Evolutionary conservation across 2,888 invertebrate species (phyloP), one percentile per base, ranked within the genome.

Genomic region (Drosophila rellima): DNA sequence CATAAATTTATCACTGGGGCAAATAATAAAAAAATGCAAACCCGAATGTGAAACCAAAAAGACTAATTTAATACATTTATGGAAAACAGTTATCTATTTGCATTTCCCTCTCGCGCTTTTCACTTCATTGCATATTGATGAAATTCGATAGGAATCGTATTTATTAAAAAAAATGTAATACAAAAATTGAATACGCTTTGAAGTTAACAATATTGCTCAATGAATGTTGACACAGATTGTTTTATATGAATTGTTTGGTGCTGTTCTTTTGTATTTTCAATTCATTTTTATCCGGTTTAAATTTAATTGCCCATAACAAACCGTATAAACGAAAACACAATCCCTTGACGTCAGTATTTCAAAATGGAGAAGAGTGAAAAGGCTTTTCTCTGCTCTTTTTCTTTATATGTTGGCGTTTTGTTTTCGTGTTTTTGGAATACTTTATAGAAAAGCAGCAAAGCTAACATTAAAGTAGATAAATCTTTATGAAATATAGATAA

Each of bases 291-390:
- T 45, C 29, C 42, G 17, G 18, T 13, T 35, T 56, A 29, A 72
- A 65, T 55, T 52, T 52, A 57, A 70, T 64, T 76, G 55, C 23
- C 66, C 54, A 67, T 54, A 55, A 44, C 44, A 64, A 71, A 63
- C 63, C 7, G 29, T 48, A 63, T 67, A 66, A 74, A 65, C 77
- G 56, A 68, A 47, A 55, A 68, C 56, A 54, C 63, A 67, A 59
- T 66, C 48, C 54, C 45, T 71, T 89, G 87, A 84, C 89, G 89
- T 84, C 89, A 77, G 82, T 70, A 76, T n/a, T 29, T 48, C 37
- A 37, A 62, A 55, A 45, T 42, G 23, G 18, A 61, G 13, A 23
- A 50, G 54, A 48, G 54, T 10, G 8, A 4, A 59, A 69, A 56
- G 44, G 8, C 26, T 37, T 69, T 67, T 37, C 37, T 39, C 29